phyloP scores from a whole-genome alignment of 1,140 invertebrate species.

The Wasmannia auropunctata region DNA sequence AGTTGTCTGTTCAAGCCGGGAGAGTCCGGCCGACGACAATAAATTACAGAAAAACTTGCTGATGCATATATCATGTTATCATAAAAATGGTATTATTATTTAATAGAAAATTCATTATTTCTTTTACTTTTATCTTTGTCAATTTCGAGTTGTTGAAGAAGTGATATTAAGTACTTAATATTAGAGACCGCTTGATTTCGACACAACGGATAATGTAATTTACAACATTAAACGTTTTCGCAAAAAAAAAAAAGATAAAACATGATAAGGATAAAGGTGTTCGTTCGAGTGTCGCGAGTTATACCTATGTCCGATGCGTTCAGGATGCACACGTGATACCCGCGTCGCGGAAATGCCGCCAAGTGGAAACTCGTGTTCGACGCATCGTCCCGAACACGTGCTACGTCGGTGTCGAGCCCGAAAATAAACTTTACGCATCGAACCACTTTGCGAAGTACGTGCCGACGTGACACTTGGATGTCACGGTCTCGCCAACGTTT shows the following conservation, averaged over 20 bases:
- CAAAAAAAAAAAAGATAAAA: neutral
- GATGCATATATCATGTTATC: neutral
- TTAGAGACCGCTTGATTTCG: neutral
- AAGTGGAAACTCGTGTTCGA: conserved; percentile 80
- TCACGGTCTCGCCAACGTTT: neutral
- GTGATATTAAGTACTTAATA: neutral
- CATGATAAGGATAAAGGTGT: neutral
- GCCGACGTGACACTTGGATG: conserved; percentile 61
- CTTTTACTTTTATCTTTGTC: neutral
- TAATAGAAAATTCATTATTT: neutral
- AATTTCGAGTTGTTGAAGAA: no score
- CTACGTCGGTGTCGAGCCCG: conserved; percentile 52
- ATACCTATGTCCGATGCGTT: conserved; percentile 35
- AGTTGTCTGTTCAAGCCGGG: neutral
- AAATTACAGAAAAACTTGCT: neutral
- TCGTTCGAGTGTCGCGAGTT: neutral
- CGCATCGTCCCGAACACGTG: conserved; percentile 67
- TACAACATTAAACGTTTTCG: neutral
- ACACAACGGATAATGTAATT: neutral
- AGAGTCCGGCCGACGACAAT: neutral
- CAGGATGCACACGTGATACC: conserved; percentile 70
- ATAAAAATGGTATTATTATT: neutral
- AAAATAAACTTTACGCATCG: conserved; percentile 71
- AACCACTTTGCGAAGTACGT: conserved; percentile 68
- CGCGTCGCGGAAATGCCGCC: conserved; percentile 67